Evolutionary conservation across 2,113 vertebrate species (phyloP), one percentile per base, ranked within the genome.

Genomic region (Dasyornis broadbenti): DNA sequence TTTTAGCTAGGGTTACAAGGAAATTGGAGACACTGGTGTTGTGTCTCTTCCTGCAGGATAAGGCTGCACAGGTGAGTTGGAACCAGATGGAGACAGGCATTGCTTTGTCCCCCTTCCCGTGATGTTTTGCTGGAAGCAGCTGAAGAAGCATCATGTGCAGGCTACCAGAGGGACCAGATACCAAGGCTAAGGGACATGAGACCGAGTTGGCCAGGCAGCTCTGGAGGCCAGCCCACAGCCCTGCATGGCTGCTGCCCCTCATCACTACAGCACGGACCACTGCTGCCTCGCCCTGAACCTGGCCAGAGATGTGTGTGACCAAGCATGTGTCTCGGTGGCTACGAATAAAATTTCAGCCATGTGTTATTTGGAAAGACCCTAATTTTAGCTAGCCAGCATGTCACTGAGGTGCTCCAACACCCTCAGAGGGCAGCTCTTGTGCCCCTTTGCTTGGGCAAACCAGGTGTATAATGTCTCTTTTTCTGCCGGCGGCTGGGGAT

Each of bases 381-480:
- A 13, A 56, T 87, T 92, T 76, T 66, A 63, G 33, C 37, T 8
- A 49, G 19, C 35, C 19, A 21, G 63, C 15, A 0, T 10, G 18
- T 47, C 47, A 1, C 6, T 2, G 4, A 27, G 45, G 19, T 23
- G 35, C 22, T 60, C 23, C 2, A 0, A 15, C 37, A n/a, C 20
- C 3, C 20, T 7, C 0, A 0, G 47, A 23, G 31, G 18, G 31
- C 56, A 44, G 44, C 0, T 2, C 17, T 22, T 42, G 26, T 5
- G 5, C 35, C 57, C 56, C 44, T 79, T 28, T 3, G 2, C 65
- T n/a, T 14, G 70, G 10, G 24, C 24, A 16, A 39, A 19, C 27
- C 26, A 8, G 33, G n/a, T 6, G 2, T 22, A 11, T 0, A 23
- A 28, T 3, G 23, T 2, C 3, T 0, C 13, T 54, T 49, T 40